These are phyloP conservation scores for Nothura maculosa DNA, from an alignment of 2,797 vertebrate genomes.

Conservation along the genomic window DNA sequence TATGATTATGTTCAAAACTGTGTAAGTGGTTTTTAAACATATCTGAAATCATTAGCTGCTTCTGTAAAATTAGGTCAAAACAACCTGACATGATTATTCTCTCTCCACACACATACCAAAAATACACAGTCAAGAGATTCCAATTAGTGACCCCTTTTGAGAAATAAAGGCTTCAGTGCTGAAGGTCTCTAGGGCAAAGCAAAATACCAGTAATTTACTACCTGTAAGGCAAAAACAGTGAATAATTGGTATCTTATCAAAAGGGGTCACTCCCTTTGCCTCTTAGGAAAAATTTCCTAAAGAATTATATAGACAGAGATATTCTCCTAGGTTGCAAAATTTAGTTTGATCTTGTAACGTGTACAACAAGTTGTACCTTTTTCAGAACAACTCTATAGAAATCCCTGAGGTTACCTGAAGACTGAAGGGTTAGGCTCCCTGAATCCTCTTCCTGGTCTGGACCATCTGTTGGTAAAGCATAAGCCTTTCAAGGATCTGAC, in stretches of 20 bases:
- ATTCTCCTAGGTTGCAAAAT: background rate
- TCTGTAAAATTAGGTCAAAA: constrained; percentile 26
- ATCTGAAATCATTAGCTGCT: background rate
- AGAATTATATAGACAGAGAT: background rate
- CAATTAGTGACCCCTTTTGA: constrained; percentile 8
- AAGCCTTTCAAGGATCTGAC: background rate
- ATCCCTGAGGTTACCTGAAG: background rate
- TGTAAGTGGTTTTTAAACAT: background rate
- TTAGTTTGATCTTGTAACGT: background rate
- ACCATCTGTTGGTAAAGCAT: background rate
- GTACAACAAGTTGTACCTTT: constrained; percentile 2
- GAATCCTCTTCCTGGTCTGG: background rate
- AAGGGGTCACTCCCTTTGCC: background rate
- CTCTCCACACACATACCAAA: too few species aligned
- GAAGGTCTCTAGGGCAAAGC: background rate
- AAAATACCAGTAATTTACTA: background rate
- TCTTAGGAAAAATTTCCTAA: background rate
- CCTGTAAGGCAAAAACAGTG: too few species aligned
- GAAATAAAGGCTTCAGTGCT: background rate
- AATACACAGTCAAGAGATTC: background rate
- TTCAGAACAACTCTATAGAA: constrained; percentile 3
- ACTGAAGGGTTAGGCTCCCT: background rate
- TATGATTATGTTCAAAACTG: background rate
- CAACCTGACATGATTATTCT: background rate
- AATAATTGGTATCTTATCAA: background rate